Conservation (phyloP, 2,797 vertebrate genomes). For the Cichlasoma orientale region DNA sequence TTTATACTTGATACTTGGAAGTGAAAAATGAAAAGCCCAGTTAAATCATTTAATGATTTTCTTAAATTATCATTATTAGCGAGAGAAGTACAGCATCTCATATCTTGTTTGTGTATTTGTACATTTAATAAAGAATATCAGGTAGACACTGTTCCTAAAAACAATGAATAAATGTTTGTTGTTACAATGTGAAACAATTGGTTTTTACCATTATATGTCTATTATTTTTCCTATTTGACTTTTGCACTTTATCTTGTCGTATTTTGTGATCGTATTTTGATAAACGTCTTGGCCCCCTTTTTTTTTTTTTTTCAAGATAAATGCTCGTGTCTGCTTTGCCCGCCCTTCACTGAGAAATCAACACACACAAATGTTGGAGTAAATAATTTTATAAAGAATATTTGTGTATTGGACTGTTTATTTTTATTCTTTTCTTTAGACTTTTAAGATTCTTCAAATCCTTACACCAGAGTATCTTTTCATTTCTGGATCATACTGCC, state of each 20-base stretch:
- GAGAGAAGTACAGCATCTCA: slow-evolving; percentile 27
- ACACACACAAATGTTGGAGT: slow-evolving; percentile 40
- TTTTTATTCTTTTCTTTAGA: background rate
- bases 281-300: slow-evolving; percentile 40
- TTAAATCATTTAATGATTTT: background rate
- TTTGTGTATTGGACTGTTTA: background rate
- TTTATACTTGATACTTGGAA: slow-evolving; percentile 23
- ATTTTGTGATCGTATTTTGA: slow-evolving; percentile 40
- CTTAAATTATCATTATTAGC: slow-evolving; percentile 51
- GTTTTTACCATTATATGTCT: slow-evolving; percentile 39
- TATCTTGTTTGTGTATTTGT: slow-evolving; percentile 45
- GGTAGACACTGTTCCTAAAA: slow-evolving; percentile 64
- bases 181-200: slow-evolving; percentile 65
- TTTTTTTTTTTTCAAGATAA: slow-evolving; percentile 20
- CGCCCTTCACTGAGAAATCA: slow-evolving; percentile 16
- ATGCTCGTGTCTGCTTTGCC: slow-evolving; percentile 15
- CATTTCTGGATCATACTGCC: background rate
- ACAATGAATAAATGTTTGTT: slow-evolving; percentile 53
- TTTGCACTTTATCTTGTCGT: slow-evolving; percentile 79
- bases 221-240: slow-evolving; percentile 55
- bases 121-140: slow-evolving; percentile 32
- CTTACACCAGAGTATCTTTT: background rate
- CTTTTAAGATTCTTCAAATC: background rate
- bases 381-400: slow-evolving; percentile 38
- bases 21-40: slow-evolving; percentile 12